Evolutionary conservation across 1,140 invertebrate genomes (phyloP).

Genomic region (Lordiphosa collinella): DNA sequence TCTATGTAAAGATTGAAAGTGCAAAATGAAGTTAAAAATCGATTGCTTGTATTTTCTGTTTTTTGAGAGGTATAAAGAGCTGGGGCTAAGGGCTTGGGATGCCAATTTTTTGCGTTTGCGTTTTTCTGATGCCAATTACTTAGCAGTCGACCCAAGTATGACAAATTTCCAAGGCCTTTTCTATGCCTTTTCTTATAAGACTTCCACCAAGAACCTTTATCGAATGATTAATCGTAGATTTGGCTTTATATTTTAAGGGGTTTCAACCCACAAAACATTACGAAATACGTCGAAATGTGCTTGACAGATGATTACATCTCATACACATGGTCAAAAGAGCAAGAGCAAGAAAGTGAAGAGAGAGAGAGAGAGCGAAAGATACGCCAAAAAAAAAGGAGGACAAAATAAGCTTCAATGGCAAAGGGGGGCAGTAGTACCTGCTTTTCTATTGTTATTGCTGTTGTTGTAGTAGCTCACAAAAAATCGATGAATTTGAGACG

Average conservation of each 20-base stretch:
- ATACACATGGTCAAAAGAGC: not conserved
- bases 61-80: too few species aligned
- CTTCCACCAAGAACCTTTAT: not conserved
- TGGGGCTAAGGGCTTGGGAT: too few species aligned
- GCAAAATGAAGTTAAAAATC: too few species aligned
- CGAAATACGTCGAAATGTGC: slow-evolving; percentile 33
- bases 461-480: slow-evolving; percentile 1
- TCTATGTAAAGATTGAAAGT: too few species aligned
- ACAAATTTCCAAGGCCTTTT: too few species aligned
- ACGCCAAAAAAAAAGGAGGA: slow-evolving; percentile 22
- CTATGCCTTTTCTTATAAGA: too few species aligned
- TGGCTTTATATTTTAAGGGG: not conserved
- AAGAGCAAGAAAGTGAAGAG: slow-evolving; percentile 10
- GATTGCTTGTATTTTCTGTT: too few species aligned
- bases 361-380: slow-evolving; percentile 9
- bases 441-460: slow-evolving; percentile 6
- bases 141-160: too few species aligned
- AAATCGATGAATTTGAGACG: slow-evolving; percentile 31
- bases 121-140: too few species aligned
- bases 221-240: not conserved
- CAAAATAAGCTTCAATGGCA: slow-evolving; percentile 30
- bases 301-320: slow-evolving; percentile 33
- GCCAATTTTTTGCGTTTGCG: too few species aligned
- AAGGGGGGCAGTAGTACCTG: slow-evolving; percentile 61
- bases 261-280: slow-evolving; percentile 20